Evolutionary conservation across 2,888 invertebrate species (phyloP).

Genomic region (Drosophila merina): DNA sequence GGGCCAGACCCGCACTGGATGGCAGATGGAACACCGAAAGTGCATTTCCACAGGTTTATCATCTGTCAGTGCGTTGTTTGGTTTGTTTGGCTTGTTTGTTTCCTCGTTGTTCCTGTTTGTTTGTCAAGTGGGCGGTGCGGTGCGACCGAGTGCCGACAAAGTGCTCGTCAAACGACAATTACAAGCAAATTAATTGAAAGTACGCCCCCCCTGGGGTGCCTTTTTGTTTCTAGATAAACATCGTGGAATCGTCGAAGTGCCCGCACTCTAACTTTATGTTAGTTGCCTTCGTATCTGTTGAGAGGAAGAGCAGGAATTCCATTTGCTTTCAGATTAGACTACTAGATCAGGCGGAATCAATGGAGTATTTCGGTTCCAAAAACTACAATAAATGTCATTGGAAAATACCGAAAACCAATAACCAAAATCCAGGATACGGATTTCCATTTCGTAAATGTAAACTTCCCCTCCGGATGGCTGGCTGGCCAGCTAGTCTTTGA

Average conservation of each 20-base stretch:
- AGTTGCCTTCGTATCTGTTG: background rate
- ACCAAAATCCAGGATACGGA: slow-evolving; percentile 3
- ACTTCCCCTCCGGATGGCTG: slow-evolving; percentile 12
- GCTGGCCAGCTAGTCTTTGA: background rate
- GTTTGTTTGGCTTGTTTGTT: slow-evolving; percentile 7
- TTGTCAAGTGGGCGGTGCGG: slow-evolving; percentile 53
- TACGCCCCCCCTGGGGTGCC: slow-evolving; percentile 17
- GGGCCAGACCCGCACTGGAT: no score
- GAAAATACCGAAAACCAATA: background rate
- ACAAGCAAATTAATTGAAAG: slow-evolving; percentile 76
- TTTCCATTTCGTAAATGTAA: slow-evolving; percentile 13
- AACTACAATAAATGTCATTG: no score
- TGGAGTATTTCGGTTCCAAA: no score
- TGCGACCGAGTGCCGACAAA: slow-evolving; percentile 67
- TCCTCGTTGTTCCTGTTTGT: background rate
- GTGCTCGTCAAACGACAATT: slow-evolving; percentile 77
- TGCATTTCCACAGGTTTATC: slow-evolving; percentile 10
- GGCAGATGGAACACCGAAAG: background rate
- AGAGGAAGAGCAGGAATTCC: background rate
- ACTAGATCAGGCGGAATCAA: background rate
- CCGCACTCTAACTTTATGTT: background rate
- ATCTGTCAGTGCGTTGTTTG: slow-evolving; percentile 13
- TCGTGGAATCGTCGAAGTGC: background rate
- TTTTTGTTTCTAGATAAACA: slow-evolving; percentile 15
- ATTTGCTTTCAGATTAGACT: background rate